Base-by-base conservation (phyloP, 2,113 vertebrate genomes). In the Piaya cayana region DNA sequence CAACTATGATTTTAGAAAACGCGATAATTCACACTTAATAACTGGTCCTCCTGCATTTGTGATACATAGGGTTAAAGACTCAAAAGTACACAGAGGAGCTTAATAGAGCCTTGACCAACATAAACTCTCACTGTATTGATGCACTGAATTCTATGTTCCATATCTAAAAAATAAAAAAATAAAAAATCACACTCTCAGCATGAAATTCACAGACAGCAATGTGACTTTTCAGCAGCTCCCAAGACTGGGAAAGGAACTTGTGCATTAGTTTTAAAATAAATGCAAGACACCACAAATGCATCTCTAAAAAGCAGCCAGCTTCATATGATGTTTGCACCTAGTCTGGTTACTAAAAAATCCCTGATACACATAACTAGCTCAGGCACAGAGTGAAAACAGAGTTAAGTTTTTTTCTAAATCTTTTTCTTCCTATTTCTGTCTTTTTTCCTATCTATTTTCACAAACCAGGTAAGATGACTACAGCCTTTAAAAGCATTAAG, bases 401-500 rank as follows among this genome's bases (percentile, higher is more conserved):
- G 29, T 4, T 4, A 78, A 84, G 50, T 19, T 75, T 83, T 82
- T 55, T 70, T 9, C 59, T 36, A 20, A 18, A 49, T 60, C 0
- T 69, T 79, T 58, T 75, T 69, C 13, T 67, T 81, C 47, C 22
- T 17, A 4, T 64, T 60, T 88, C 81, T 82, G 55, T 20, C 26
- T 36, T 77, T 45, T 63, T 39, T 81, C 8, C 56, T 19, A 3
- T 10, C 5, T n/a, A 37, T 79, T 85, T 82, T 78, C 42, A 68
- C 67, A 82, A 75, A 32, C 36, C 32, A 75, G 45, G 36, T 36
- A 78, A 69, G 37, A 77, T 12, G 50, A 84, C 59, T 67, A 65
- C 55, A 78, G 72, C 19, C 64, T 79, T 49, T 12, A 65, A 93
- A 55, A 82, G 82, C 50, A 75, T 92, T 95, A 95, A 93, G 59